Evolutionary conservation across 2,888 invertebrate species (phyloP).

Genomic region (Sycophila texana): DNA sequence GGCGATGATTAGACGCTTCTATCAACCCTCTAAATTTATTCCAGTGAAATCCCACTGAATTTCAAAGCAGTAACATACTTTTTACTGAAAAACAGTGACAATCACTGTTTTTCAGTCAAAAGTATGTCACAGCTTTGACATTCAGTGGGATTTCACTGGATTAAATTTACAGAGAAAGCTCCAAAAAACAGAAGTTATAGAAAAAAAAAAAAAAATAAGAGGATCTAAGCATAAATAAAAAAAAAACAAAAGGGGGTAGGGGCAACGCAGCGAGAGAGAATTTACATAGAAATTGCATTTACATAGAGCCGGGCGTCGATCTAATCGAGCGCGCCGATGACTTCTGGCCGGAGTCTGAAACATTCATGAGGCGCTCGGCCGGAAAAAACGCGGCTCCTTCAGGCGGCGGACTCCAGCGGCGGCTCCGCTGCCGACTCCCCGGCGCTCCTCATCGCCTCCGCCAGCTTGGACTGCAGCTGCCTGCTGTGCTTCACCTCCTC

Average conservation of each 20-base stretch:
- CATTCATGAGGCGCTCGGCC: slow-evolving; percentile 41
- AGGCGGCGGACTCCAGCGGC: neutral
- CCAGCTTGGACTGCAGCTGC: slow-evolving; percentile 27
- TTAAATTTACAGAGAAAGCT: too few species aligned
- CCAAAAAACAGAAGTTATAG: too few species aligned
- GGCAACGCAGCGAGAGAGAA: neutral
- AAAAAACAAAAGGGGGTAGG: too few species aligned
- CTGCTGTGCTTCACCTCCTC: slow-evolving; percentile 25
- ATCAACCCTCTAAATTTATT: too few species aligned
- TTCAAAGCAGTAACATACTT: too few species aligned
- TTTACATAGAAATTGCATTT: slow-evolving; percentile 51
- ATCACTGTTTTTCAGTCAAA: too few species aligned
- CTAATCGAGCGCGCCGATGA: slow-evolving; percentile 31
- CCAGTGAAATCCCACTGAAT: too few species aligned
- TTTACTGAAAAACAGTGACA: too few species aligned
- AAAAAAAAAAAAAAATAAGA: too few species aligned
- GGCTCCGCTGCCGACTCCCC: neutral
- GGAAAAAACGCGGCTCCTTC: slow-evolving; percentile 21
- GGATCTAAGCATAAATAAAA: too few species aligned
- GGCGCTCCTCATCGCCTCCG: slow-evolving; percentile 6
- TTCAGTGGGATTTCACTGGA: too few species aligned
- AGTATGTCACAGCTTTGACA: too few species aligned
- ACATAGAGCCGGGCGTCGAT: slow-evolving; percentile 3
- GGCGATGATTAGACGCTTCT: neutral
- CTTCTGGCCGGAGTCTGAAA: slow-evolving; percentile 30